Percentiles rank a stretch among this genome's conserved stretches.
Conservation (phyloP, 1,140 invertebrate species). For the Druon quercuslanigerum region DNA sequence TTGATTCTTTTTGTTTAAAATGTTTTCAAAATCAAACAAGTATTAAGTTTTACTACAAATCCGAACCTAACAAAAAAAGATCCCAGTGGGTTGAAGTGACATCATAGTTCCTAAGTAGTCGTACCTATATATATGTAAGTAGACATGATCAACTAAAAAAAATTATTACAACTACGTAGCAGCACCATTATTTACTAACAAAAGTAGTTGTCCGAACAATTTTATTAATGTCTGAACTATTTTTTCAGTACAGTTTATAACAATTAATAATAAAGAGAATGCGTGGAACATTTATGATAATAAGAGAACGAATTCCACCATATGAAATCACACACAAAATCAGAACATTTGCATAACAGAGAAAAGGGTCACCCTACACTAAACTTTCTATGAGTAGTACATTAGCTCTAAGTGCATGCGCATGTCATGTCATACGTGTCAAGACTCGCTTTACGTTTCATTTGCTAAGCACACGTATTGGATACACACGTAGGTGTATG, state of each 20-base stretch:
- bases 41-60: too few species aligned
- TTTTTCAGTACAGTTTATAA: not conserved
- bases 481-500: slow-evolving; percentile 5
- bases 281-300: slow-evolving; percentile 1
- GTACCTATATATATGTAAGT: too few species aligned
- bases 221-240: too few species aligned
- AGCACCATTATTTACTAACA: too few species aligned
- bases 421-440: slow-evolving; percentile 3
- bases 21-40: too few species aligned
- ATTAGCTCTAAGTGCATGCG: not conserved
- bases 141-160: too few species aligned
- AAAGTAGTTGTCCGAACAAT: too few species aligned
- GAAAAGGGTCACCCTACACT: not conserved
- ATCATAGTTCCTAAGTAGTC: too few species aligned
- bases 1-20: too few species aligned
- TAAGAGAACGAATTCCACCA: not conserved
- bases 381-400: not conserved
- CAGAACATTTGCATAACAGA: not conserved
- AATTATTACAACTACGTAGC: too few species aligned
- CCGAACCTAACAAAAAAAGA: too few species aligned
- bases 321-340: not conserved
- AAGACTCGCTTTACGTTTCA: slow-evolving; percentile 21
- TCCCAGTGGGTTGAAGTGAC: too few species aligned
- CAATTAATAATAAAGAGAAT: not conserved
- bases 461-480: slow-evolving; percentile 21